Percentiles rank a stretch among this genome's conserved stretches.
These are phyloP conservation scores for Microctenopoma steveboyesi DNA, from an alignment of 2,797 vertebrate genomes.

Conservation along the genomic window DNA sequence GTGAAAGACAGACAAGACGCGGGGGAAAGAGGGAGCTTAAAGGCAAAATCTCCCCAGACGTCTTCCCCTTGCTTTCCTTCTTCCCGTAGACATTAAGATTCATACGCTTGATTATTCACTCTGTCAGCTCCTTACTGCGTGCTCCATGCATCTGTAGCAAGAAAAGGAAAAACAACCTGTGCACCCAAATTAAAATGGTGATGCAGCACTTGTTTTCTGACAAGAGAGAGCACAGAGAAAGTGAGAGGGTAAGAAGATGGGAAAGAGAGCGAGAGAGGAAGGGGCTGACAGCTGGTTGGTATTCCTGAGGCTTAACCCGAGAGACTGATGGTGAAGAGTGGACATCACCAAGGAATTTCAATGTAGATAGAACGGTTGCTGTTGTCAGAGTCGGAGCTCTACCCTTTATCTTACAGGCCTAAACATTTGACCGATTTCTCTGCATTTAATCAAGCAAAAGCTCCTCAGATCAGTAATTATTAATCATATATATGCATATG, in stretches of 20 bases:
- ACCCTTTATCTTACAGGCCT: slow-evolving; percentile 26
- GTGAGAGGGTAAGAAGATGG: slow-evolving; percentile 40
- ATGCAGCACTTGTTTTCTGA: slow-evolving; percentile 76
- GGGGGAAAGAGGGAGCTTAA: slow-evolving; percentile 48
- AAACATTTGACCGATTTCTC: slow-evolving; percentile 13
- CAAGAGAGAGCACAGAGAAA: slow-evolving; percentile 49
- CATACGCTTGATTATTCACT: slow-evolving; percentile 61
- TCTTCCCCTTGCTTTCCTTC: slow-evolving; percentile 47
- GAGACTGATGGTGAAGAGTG: slow-evolving; percentile 76
- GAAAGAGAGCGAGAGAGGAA: slow-evolving; percentile 24
- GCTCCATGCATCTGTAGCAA: slow-evolving; percentile 42
- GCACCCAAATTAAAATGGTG: slow-evolving; percentile 72
- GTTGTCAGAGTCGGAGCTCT: slow-evolving; percentile 45
- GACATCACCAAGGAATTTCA: slow-evolving; percentile 80
- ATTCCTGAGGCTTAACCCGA: slow-evolving; percentile 74
- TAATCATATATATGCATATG: background rate
- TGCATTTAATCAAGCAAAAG: slow-evolving; percentile 15
- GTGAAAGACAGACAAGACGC: slow-evolving; percentile 46
- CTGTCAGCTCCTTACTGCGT: slow-evolving; percentile 31
- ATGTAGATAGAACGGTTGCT: slow-evolving; percentile 59
- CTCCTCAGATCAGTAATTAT: background rate
- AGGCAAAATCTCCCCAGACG: slow-evolving; percentile 52
- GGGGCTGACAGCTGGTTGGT: slow-evolving; percentile 72
- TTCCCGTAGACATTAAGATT: slow-evolving; percentile 68
- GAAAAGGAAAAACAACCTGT: slow-evolving; percentile 39